Base-by-base conservation (phyloP, 2,113 vertebrate species). In the Halichoeres trimaculatus region DNA sequence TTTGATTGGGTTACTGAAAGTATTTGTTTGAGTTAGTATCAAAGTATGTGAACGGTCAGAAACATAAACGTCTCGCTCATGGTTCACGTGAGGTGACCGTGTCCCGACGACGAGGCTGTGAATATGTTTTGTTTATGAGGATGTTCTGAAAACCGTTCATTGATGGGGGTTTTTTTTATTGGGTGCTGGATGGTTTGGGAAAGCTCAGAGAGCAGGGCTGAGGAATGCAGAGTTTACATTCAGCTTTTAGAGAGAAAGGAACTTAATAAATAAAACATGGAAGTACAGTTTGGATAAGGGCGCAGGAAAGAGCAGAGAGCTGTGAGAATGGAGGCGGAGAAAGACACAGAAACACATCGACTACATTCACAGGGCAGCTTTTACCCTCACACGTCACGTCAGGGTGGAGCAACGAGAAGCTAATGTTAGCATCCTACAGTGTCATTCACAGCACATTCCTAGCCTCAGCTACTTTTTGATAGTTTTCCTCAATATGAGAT, bases 191-290 rank as follows among this genome's bases (percentile, higher is more conserved):
- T 58, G 9, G 47, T n/a, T 24, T 48, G 57, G 68, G 43, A 50
- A 59, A 70, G 9, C 20, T 45, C 62, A 54, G 74, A 1, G 24
- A 61, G 51, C 17, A 75, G 36, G 55, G 45, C 35, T 63, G 10
- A 68, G 10, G 45, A 70, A 60, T 53, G 17, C 14, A 54, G 24
- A 64, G 48, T 80, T 81, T 83, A 70, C 35, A n/a, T 9, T 6
- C 13, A 8, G 61, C 38, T 54, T 40, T 30, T 34, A 5, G 55
- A 66, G 20, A 38, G 52, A 80, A 38, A 62, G 30, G 47, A 74
- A 50, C 6, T 7, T 1, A 36, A 76, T 89, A 52, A 88, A 91
- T 87, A 83, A 77, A 78, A 38, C 36, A 84, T 77, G 40, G 43
- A 47, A 54, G 38, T 45, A 38, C 16, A 76, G 55, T 58, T 84